A percentile compares a stretch with the other conserved stretches of the same genome.
phyloP scores from a whole-genome alignment of 2,113 vertebrate species.

The Anolis carolinensis region DNA sequence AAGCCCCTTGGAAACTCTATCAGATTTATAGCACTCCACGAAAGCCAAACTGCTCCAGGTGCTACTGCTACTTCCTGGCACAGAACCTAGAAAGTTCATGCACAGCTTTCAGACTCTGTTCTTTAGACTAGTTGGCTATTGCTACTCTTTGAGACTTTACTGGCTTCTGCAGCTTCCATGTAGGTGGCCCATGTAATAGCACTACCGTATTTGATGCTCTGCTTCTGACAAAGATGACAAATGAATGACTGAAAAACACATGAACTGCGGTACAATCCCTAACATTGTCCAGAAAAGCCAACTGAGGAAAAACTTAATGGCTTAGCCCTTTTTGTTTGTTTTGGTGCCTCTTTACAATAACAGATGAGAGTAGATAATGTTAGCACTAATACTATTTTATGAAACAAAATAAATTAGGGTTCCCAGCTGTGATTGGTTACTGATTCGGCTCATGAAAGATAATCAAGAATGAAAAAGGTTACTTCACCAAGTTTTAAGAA shows the following conservation, averaged over 20 bases:
- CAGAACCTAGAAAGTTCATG: neutral
- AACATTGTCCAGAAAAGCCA: neutral
- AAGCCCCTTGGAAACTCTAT: neutral
- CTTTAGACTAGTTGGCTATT: neutral
- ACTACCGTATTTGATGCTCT: neutral
- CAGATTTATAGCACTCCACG: neutral
- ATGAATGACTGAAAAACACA: neutral
- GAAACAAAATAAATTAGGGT: neutral
- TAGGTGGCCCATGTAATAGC: neutral
- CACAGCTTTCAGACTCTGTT: neutral
- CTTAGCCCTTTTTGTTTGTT: no score
- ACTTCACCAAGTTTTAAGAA: neutral
- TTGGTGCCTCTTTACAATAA: neutral
- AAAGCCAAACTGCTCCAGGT: conserved; percentile 10
- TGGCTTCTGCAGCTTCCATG: neutral
- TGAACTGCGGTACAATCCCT: neutral
- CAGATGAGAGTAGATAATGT: neutral
- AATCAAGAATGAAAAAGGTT: neutral
- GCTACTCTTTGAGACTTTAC: neutral
- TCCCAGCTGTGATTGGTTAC: neutral
- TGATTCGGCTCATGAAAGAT: neutral
- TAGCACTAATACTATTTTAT: neutral
- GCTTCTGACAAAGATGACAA: neutral
- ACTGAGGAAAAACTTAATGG: no score
- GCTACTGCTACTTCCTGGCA: neutral